A percentile compares a stretch with the other conserved stretches of the same genome.
Evolutionary conservation across 2,797 vertebrate species (phyloP).

Genomic region (Gymnoscopelus braueri): DNA sequence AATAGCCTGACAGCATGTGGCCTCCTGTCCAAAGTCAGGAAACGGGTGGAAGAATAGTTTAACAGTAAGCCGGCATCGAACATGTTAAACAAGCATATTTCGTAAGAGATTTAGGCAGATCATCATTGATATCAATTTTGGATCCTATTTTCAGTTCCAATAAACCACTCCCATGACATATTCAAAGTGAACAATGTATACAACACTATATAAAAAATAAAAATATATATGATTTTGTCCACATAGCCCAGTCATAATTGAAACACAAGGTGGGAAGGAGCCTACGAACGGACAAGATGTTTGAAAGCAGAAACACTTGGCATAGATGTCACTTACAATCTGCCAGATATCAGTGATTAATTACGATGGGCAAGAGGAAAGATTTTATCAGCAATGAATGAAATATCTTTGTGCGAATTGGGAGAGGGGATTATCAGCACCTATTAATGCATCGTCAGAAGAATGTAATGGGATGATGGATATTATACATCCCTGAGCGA

Average conservation of each 20-base stretch:
- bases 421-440: conserved; percentile 67
- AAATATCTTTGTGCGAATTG: conserved; percentile 60
- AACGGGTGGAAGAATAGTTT: conserved; percentile 12
- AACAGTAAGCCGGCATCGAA: background rate
- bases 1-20: conserved; percentile 24
- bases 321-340: conserved; percentile 69
- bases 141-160: conserved; percentile 55
- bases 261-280: conserved; percentile 30
- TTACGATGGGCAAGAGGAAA: conserved; percentile 68
- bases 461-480: conserved; percentile 71
- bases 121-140: conserved; percentile 67
- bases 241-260: too few species aligned
- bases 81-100: conserved; percentile 51
- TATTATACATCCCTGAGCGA: conserved; percentile 57
- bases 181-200: conserved; percentile 67
- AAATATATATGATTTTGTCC: too few species aligned
- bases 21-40: conserved; percentile 38
- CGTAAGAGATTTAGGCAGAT: conserved; percentile 62
- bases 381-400: conserved; percentile 72
- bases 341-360: conserved; percentile 78
- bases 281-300: conserved; percentile 56
- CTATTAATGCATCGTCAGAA: conserved; percentile 75
- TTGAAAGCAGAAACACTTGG: conserved; percentile 60
- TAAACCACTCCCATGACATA: conserved; percentile 61
- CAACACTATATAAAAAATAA: conserved; percentile 3